phyloP scores from a whole-genome alignment of 2,113 vertebrate species.

The Platysternon megacephalum region DNA sequence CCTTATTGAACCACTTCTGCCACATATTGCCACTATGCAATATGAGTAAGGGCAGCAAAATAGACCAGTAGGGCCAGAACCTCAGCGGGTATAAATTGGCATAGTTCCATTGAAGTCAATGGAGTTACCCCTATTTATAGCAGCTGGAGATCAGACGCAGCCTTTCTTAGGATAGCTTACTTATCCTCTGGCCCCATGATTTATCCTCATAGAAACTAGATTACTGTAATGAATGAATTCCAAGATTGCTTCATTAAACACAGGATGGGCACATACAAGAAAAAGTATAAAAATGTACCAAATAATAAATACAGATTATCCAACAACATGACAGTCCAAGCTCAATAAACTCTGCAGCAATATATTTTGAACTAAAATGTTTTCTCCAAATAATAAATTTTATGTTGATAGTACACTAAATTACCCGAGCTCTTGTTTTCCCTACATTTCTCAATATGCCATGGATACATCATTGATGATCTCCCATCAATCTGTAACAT shows the following conservation, averaged over 20 bases:
- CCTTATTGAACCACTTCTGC: not conserved
- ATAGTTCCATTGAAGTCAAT: not conserved
- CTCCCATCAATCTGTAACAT: not conserved
- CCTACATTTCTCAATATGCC: not conserved
- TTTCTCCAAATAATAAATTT: constrained; percentile 69
- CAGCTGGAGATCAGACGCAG: fast-evolving
- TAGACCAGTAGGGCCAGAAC: not conserved
- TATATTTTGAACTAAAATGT: constrained; percentile 28
- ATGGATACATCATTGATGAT: not conserved
- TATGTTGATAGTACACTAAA: not conserved
- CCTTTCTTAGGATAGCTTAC: not conserved
- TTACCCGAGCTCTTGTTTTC: constrained; percentile 37
- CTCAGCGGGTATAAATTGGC: not conserved
- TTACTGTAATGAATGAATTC: not conserved
- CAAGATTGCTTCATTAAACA: not conserved
- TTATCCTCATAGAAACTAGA: constrained; percentile 11
- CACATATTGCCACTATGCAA: not conserved
- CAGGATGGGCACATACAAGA: not conserved
- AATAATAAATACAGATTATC: constrained; percentile 45
- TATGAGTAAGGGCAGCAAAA: not conserved
- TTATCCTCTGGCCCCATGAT: not conserved
- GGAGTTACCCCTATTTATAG: not conserved
- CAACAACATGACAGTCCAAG: not conserved
- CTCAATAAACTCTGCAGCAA: constrained; percentile 2
- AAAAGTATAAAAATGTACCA: not conserved